These are phyloP conservation scores for Tupiocoris notatus DNA, from an alignment of 2,888 invertebrate genomes.

Conservation along the genomic window DNA sequence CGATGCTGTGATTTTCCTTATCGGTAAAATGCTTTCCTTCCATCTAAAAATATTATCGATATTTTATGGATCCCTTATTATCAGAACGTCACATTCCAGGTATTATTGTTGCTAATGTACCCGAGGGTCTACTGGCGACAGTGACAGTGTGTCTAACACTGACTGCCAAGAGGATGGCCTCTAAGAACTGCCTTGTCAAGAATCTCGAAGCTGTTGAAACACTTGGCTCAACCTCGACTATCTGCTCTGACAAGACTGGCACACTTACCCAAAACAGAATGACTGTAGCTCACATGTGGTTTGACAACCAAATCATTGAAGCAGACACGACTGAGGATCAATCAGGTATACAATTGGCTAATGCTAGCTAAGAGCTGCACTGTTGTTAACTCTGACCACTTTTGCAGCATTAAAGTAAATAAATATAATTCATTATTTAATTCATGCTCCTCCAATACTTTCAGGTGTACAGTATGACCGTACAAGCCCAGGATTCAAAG, in stretches of 20 bases:
- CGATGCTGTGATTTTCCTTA: slow-evolving; percentile 98
- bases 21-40: slow-evolving; percentile 61
- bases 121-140: slow-evolving; percentile 94
- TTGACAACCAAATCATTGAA: slow-evolving; percentile 97
- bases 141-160: slow-evolving; percentile 98
- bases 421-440: no score
- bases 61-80: no score
- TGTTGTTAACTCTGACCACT: background rate
- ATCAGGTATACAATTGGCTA: no score
- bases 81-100: slow-evolving; percentile 53
- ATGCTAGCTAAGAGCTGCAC: no score
- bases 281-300: slow-evolving; percentile 99
- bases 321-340: slow-evolving; percentile 99
- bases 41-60: background rate
- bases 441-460: background rate
- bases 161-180: slow-evolving; percentile 99
- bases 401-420: no score
- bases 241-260: slow-evolving; percentile 99
- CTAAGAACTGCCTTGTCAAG: slow-evolving; percentile 98
- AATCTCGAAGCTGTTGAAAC: slow-evolving; percentile 99
- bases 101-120: slow-evolving; percentile 99
- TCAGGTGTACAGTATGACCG: slow-evolving; percentile 82
- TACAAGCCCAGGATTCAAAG: slow-evolving; percentile 78
- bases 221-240: slow-evolving; percentile 96
- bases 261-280: slow-evolving; percentile 98